Percentiles rank a stretch among this genome's conserved stretches.
Evolutionary conservation across 53 echinoderm and acorn worm genomes (phyloP).

Genomic region (Luidia sarsii): DNA sequence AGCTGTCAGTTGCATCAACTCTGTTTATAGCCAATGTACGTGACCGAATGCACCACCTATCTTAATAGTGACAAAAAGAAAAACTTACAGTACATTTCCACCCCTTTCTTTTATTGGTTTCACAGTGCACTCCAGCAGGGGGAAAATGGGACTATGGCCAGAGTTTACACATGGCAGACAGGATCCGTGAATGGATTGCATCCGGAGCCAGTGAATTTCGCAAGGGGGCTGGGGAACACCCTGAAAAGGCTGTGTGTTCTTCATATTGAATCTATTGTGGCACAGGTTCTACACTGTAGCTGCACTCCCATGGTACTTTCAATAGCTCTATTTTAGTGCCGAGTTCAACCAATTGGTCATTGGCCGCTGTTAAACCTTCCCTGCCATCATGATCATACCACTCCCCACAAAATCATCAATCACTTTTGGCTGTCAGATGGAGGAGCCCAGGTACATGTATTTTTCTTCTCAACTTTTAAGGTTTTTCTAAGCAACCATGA

Average conservation of each 20-base stretch:
- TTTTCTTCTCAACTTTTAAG: neutral
- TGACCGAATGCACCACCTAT: constrained; percentile 31
- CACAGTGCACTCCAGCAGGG: neutral
- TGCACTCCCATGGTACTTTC: constrained; percentile 3
- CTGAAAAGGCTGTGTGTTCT: neutral
- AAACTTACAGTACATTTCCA: too few species aligned
- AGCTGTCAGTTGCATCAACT: too few species aligned
- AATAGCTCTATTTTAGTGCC: neutral
- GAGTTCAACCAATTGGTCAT: constrained; percentile 36
- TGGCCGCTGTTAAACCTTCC: constrained; percentile 10
- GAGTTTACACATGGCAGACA: too few species aligned
- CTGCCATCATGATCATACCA: constrained; percentile 1
- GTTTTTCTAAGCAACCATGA: too few species aligned
- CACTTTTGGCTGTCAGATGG: neutral
- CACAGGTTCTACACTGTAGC: neutral
- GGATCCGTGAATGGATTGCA: constrained; percentile 34
- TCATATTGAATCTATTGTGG: neutral
- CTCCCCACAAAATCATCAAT: constrained; percentile 1
- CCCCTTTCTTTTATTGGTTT: neutral
- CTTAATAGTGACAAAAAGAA: too few species aligned
- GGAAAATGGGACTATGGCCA: constrained; percentile 35
- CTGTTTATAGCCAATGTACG: too few species aligned
- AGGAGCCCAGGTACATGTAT: neutral
- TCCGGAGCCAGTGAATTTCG: constrained; percentile 27
- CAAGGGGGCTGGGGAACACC: neutral